phyloP scores from a whole-genome alignment of 2,797 vertebrate species.

The Pampus argenteus region DNA sequence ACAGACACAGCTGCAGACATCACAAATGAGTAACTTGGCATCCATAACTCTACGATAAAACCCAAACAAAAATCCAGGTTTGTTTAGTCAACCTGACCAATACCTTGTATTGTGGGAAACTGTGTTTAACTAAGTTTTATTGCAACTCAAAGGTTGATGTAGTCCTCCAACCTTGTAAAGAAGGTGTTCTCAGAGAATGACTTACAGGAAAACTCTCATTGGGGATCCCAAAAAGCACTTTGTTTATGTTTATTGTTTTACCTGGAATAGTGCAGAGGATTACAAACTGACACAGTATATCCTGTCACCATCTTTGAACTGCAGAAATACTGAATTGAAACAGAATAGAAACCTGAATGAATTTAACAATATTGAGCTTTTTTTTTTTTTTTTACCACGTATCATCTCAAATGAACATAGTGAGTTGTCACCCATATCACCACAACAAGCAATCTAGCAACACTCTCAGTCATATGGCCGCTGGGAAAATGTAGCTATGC shows the following conservation, averaged over 20 bases:
- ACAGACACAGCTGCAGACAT: conserved; percentile 81
- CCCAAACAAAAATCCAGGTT: conserved; percentile 74
- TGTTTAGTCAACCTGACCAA: conserved; percentile 74
- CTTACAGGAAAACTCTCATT: conserved; percentile 35
- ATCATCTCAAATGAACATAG: not conserved
- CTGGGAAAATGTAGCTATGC: conserved; percentile 4
- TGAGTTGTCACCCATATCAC: not conserved
- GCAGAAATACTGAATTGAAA: no score
- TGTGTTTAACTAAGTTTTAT: conserved; percentile 62
- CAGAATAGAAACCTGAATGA: no score
- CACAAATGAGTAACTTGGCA: conserved; percentile 81
- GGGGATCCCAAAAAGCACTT: conserved; percentile 33
- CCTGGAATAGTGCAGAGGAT: not conserved
- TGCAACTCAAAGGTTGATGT: conserved; percentile 43
- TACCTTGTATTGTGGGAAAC: conserved; percentile 66
- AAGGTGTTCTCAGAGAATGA: conserved; percentile 1
- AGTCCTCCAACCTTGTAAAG: conserved; percentile 40
- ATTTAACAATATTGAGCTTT: not conserved
- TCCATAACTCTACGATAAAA: conserved; percentile 65
- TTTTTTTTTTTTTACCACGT: not conserved
- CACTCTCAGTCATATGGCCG: not conserved
- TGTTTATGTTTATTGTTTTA: conserved; percentile 26
- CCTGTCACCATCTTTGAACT: not conserved
- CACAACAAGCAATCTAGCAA: not conserved
- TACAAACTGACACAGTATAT: conserved; percentile 10